Evolutionary conservation across 2,888 invertebrate genomes (phyloP).

Genomic region (Lypha dubia): DNA sequence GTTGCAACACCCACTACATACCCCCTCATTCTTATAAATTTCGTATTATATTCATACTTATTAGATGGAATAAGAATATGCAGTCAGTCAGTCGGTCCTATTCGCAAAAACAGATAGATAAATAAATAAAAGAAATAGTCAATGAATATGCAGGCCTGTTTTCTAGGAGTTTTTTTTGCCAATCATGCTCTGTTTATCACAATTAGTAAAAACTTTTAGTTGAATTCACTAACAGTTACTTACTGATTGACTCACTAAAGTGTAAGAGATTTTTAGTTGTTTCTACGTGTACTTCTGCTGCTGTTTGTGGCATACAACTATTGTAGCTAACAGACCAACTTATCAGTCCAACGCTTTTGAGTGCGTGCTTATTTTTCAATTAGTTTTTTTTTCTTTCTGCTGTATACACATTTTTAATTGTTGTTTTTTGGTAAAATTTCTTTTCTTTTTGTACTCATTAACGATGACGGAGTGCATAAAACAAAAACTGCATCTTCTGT

Average conservation of each 20-base stretch:
- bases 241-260: slow-evolving; percentile 44
- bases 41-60: slow-evolving; percentile 1
- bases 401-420: slow-evolving; percentile 29
- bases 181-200: slow-evolving; percentile 71
- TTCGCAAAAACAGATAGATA: slow-evolving; percentile 26
- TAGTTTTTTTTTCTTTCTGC: slow-evolving; percentile 17
- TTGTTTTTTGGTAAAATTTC: slow-evolving; percentile 37
- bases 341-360: slow-evolving; percentile 70
- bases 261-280: slow-evolving; percentile 15
- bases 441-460: slow-evolving; percentile 47
- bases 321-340: slow-evolving; percentile 64
- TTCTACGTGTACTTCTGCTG: background rate
- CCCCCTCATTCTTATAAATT: background rate
- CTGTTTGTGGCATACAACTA: background rate
- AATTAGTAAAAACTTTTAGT: slow-evolving; percentile 68
- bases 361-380: slow-evolving; percentile 61
- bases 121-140: slow-evolving; percentile 44
- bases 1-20: slow-evolving; percentile 15
- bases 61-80: slow-evolving; percentile 15
- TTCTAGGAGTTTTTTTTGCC: slow-evolving; percentile 37
- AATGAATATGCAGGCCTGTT: slow-evolving; percentile 59
- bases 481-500: slow-evolving; percentile 12
- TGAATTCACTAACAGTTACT: slow-evolving; percentile 53
- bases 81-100: background rate
- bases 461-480: slow-evolving; percentile 51